Percentiles rank a stretch among this genome's conserved stretches.
These are phyloP conservation scores for Nesidiocoris tenuis DNA, from an alignment of 2,888 invertebrate species.

Conservation along the genomic window DNA sequence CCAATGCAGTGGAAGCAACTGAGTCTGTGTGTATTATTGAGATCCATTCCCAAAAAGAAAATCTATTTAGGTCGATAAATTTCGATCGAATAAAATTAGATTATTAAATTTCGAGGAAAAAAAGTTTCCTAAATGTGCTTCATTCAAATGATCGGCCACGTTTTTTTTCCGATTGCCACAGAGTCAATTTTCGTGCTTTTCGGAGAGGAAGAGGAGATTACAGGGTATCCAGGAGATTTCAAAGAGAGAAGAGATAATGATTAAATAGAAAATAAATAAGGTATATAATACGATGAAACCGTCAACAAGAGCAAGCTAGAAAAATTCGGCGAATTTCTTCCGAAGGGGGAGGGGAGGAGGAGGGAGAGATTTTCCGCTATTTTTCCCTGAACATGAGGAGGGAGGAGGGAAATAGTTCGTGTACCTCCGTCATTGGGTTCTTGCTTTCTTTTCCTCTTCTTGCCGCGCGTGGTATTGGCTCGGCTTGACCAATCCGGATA, in stretches of 20 bases:
- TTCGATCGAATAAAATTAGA: slow-evolving; percentile 13
- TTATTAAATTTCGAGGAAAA: background rate
- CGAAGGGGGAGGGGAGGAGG: slow-evolving; percentile 39
- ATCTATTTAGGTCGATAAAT: slow-evolving; percentile 16
- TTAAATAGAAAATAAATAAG: slow-evolving; percentile 55
- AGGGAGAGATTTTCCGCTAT: slow-evolving; percentile 12
- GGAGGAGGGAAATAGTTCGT: slow-evolving; percentile 54
- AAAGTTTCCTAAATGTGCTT: background rate
- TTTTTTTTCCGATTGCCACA: slow-evolving; percentile 38
- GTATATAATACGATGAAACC: slow-evolving; percentile 56
- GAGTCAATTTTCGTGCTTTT: slow-evolving; percentile 49
- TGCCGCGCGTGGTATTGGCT: slow-evolving; percentile 99
- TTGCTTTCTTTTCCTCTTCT: slow-evolving; percentile 99
- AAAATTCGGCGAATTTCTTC: slow-evolving; percentile 46
- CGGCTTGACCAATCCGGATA: slow-evolving; percentile 99
- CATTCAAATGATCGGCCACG: slow-evolving; percentile 19
- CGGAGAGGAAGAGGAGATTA: slow-evolving; percentile 43
- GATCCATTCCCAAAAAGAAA: slow-evolving; percentile 22
- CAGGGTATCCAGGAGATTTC: slow-evolving; percentile 27
- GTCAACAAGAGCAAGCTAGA: slow-evolving; percentile 53
- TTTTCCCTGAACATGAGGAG: slow-evolving; percentile 21
- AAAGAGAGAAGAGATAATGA: slow-evolving; percentile 46
- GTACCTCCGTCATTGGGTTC: slow-evolving; percentile 95
- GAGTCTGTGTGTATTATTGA: background rate
- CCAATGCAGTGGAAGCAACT: slow-evolving; percentile 28